These are phyloP conservation scores for Miniopterus natalensis DNA, from an alignment of 2,113 vertebrate genomes.

Conservation along the genomic window DNA sequence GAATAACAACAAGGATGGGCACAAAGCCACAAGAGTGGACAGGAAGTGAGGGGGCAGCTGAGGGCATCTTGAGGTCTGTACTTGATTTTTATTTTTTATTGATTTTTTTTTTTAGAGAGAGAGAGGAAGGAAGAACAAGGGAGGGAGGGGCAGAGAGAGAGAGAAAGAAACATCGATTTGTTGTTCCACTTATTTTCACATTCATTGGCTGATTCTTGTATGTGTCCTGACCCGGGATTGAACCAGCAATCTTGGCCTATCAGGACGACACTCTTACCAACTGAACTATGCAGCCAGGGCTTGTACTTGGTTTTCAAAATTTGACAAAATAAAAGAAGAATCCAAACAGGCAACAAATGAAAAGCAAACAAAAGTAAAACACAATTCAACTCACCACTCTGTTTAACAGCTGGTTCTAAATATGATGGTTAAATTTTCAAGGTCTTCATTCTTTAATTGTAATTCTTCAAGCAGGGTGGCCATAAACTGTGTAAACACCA, in stretches of 20 bases:
- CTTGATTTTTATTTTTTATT: not conserved
- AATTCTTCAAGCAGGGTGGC: constrained; percentile 88
- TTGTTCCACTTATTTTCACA: not conserved
- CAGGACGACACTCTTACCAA: not conserved
- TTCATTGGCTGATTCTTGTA: not conserved
- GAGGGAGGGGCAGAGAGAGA: too few relatives aligned
- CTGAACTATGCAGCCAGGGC: not conserved
- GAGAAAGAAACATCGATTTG: not conserved
- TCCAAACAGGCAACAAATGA: not conserved
- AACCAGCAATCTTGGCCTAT: not conserved
- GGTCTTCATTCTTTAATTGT: constrained; percentile 88
- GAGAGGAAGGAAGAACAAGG: too few relatives aligned
- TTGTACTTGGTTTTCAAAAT: not conserved
- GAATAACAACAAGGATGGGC: not conserved
- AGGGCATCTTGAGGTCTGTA: not conserved
- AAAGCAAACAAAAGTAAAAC: constrained; percentile 25
- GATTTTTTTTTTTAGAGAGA: not conserved
- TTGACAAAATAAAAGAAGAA: not conserved
- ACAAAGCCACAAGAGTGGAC: not conserved
- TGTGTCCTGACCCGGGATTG: not conserved
- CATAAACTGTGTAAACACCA: constrained; percentile 87
- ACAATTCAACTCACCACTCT: constrained; percentile 81
- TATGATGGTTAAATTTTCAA: constrained; percentile 87
- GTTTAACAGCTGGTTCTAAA: constrained; percentile 82
- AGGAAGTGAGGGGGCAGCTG: not conserved